Conservation (phyloP, 2,888 invertebrate species). For the Morpho achilles region DNA sequence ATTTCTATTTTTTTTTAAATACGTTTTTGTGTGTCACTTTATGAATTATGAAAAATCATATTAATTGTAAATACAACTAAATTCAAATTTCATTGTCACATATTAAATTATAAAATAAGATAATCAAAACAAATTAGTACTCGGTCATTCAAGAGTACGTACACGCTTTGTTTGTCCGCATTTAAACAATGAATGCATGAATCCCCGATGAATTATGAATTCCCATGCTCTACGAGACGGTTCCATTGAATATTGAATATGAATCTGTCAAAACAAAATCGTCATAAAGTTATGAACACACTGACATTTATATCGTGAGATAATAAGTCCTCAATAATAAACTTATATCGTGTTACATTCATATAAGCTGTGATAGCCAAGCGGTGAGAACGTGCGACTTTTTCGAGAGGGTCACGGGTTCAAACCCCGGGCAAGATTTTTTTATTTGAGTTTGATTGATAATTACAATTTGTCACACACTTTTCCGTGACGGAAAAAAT, state of each 20-base stretch:
- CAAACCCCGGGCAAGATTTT: too few species aligned
- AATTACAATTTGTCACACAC: too few species aligned
- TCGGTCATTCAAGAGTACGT: conserved; percentile 8
- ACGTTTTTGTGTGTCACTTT: too few species aligned
- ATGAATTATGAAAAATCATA: too few species aligned
- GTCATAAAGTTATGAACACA: conserved; percentile 30
- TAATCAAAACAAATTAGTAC: not conserved
- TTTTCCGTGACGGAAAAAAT: too few species aligned
- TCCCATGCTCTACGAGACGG: conserved; percentile 23
- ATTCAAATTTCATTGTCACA: conserved; percentile 7
- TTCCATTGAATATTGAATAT: conserved; percentile 34
- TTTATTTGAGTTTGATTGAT: too few species aligned
- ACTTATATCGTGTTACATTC: not conserved
- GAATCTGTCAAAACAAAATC: conserved; percentile 42
- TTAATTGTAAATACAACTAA: not conserved
- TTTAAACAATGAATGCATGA: conserved; percentile 22
- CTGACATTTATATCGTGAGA: not conserved
- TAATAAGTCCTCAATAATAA: not conserved
- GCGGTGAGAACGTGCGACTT: too few species aligned
- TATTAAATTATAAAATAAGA: conserved; percentile 2
- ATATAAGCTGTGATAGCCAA: not conserved
- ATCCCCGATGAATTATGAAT: conserved; percentile 25
- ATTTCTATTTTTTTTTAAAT: too few species aligned
- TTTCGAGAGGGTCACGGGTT: too few species aligned
- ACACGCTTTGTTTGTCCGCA: conserved; percentile 12